These are phyloP conservation scores for Acrocephalus scirpaceus DNA, from an alignment of 2,797 vertebrate species.

Conservation along the genomic window DNA sequence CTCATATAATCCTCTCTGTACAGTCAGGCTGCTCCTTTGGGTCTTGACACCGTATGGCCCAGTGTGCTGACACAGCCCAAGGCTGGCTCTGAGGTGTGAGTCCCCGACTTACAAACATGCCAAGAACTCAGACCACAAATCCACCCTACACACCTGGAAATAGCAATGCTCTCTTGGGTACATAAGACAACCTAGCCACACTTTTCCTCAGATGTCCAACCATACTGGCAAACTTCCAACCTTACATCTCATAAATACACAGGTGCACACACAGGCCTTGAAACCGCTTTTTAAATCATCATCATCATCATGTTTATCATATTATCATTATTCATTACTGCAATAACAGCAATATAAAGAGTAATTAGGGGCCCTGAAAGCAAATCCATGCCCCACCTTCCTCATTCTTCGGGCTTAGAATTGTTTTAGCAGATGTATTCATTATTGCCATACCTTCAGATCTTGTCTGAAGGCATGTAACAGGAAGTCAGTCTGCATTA, in stretches of 20 bases:
- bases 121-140: not conserved
- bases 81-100: not conserved
- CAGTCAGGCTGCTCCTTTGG: not conserved
- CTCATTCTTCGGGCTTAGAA: not conserved
- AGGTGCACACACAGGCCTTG: not conserved
- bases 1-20: not conserved
- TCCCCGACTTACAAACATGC: not conserved
- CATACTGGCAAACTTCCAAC: not conserved
- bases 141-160: not conserved
- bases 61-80: not conserved
- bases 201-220: not conserved
- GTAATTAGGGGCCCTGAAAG: not conserved
- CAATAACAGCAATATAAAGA: not conserved
- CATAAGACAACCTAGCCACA: fast-evolving
- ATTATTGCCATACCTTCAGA: not conserved
- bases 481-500: not conserved
- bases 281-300: not conserved
- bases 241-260: not conserved
- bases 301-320: not conserved
- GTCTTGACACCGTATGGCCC: fast-evolving
- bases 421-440: not conserved
- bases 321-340: not conserved
- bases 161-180: fast-evolving
- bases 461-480: not conserved
- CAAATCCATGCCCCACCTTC: not conserved